These are phyloP conservation scores for Apaloderma vittatum DNA, from an alignment of 2,113 vertebrate species.

Conservation along the genomic window DNA sequence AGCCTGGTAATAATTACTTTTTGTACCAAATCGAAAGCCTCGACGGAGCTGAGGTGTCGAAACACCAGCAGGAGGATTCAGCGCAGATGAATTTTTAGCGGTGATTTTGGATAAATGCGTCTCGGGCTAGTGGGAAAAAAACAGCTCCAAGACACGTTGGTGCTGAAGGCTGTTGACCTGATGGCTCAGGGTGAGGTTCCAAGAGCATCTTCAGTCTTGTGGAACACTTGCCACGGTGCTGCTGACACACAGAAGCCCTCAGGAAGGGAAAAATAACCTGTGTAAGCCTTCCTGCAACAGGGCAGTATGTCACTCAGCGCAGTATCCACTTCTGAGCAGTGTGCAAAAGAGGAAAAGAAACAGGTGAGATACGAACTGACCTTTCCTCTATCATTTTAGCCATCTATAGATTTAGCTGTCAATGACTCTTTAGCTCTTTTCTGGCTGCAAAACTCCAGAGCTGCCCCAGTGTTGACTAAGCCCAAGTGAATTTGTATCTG, in stretches of 20 bases:
- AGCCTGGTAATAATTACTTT: constrained; percentile 72
- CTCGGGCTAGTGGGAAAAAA: background rate
- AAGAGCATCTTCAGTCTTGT: background rate
- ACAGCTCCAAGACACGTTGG: accelerated
- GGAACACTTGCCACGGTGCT: background rate
- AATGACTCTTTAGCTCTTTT: background rate
- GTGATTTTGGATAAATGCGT: background rate
- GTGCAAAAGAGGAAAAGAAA: background rate
- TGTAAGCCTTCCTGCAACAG: background rate
- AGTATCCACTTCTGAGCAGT: background rate
- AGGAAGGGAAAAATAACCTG: background rate
- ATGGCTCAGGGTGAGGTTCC: background rate
- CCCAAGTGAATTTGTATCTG: background rate
- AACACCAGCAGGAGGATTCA: constrained; percentile 24
- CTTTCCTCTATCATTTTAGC: background rate
- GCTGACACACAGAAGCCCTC: background rate
- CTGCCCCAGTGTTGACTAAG: background rate
- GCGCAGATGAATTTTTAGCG: background rate
- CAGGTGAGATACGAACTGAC: background rate
- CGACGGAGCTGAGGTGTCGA: constrained; percentile 15
- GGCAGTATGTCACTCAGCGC: background rate
- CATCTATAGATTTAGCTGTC: background rate
- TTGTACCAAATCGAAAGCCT: constrained; percentile 27
- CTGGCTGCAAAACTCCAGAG: background rate
- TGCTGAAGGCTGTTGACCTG: accelerated